phyloP scores from a whole-genome alignment of 2,888 invertebrate species.

The Orchestes rusci region DNA sequence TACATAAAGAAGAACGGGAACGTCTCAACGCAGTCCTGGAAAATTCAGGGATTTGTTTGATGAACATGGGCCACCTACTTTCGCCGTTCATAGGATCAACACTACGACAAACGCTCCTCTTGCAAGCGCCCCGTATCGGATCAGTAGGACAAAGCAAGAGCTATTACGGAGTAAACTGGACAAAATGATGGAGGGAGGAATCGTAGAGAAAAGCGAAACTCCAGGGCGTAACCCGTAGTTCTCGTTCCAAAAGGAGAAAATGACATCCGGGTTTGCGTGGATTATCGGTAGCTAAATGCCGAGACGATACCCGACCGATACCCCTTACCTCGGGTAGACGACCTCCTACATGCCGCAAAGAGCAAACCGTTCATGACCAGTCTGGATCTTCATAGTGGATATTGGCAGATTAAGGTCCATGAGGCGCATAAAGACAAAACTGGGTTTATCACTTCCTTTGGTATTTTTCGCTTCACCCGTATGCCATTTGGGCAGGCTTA shows the following conservation, averaged over 20 bases:
- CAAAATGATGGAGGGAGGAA: slow-evolving; percentile 1
- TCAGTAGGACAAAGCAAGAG: no score
- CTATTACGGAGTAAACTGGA: slow-evolving; percentile 5
- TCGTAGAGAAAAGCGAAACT: background rate
- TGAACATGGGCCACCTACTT: slow-evolving; percentile 1
- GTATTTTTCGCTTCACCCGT: background rate
- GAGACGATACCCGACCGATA: slow-evolving; percentile 2
- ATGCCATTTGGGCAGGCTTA: slow-evolving; percentile 6
- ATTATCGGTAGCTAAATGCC: slow-evolving; percentile 2
- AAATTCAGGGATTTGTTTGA: background rate
- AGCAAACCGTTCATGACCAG: background rate
- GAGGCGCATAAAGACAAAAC: slow-evolving; percentile 1
- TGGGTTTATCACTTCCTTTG: slow-evolving; percentile 4
- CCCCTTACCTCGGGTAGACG: slow-evolving; percentile 3
- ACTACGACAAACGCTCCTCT: slow-evolving; percentile 1
- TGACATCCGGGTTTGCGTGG: background rate
- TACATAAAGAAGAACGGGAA: no score
- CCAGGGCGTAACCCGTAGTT: slow-evolving; percentile 3
- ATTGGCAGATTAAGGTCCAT: slow-evolving; percentile 1
- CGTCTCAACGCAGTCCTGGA: no score
- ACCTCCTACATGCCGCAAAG: slow-evolving; percentile 1
- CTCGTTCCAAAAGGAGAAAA: slow-evolving; percentile 1
- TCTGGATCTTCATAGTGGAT: background rate
- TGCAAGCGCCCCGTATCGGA: slow-evolving; percentile 1
- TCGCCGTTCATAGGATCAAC: background rate